Percentiles rank a stretch among this genome's conserved stretches.
Evolutionary conservation across 2,113 vertebrate genomes (phyloP).

Genomic region (Protomyctophum bolini): DNA sequence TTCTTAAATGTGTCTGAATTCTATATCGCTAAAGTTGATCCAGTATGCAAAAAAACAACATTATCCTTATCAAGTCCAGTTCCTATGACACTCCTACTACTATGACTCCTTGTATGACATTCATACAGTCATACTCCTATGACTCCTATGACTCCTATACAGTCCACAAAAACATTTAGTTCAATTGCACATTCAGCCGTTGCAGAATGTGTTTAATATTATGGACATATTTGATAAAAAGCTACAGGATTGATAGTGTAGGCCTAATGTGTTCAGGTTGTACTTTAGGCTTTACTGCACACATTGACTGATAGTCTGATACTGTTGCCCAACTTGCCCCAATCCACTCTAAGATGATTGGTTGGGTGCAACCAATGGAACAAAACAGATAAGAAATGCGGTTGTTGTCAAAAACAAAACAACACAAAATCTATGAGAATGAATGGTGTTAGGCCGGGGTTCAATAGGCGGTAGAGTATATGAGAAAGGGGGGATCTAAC

Average conservation of each 20-base stretch:
- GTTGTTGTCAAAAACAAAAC: neutral
- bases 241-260: constrained; percentile 18
- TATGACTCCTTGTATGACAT: constrained; percentile 16
- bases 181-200: constrained; percentile 28
- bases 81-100: constrained; percentile 23
- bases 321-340: neutral
- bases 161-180: constrained; percentile 41
- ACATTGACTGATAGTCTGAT: constrained; percentile 24
- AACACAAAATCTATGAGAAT: neutral
- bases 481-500: constrained; percentile 19
- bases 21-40: constrained; percentile 28
- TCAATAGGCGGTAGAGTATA: constrained; percentile 18
- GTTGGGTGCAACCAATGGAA: neutral
- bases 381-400: neutral
- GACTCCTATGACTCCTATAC: constrained; percentile 14
- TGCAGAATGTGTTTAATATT: constrained; percentile 5
- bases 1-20: constrained; percentile 36
- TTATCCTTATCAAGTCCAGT: neutral
- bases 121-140: constrained; percentile 36
- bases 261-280: constrained; percentile 5
- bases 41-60: constrained; percentile 15
- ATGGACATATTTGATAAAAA: constrained; percentile 14
- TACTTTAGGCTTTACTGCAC: constrained; percentile 15
- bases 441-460: neutral
- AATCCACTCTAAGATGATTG: constrained; percentile 5